Percentiles rank a stretch among this genome's conserved stretches.
These are phyloP conservation scores for Diloba caeruleocephala DNA, from an alignment of 2,888 invertebrate species.

Conservation along the genomic window DNA sequence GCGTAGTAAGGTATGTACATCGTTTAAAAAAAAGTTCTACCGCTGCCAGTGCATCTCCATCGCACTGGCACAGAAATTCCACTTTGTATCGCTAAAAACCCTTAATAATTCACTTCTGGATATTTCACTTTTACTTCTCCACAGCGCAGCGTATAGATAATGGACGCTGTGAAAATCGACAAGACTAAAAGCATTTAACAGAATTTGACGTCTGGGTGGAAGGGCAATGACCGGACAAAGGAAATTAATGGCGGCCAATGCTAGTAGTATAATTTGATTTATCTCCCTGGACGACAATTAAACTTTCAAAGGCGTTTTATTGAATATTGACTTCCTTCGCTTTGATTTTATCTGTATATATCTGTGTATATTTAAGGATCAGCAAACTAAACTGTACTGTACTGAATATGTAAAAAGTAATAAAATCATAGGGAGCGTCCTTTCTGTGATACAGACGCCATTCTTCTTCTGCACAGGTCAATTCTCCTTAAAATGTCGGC, in stretches of 20 bases:
- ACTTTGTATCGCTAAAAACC: conserved; percentile 1
- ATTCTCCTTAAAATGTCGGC: too few relatives aligned
- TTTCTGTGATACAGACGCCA: too few relatives aligned
- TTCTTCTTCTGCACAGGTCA: too few relatives aligned
- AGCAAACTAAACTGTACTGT: too few relatives aligned
- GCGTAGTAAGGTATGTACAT: too few relatives aligned
- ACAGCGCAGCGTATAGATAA: conserved; percentile 10
- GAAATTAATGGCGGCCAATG: conserved; percentile 18
- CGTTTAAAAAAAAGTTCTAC: too few relatives aligned
- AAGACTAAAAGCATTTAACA: conserved; percentile 30
- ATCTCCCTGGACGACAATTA: conserved; percentile 35
- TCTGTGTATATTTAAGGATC: too few relatives aligned
- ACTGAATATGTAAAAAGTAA: too few relatives aligned
- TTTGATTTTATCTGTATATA: conserved; percentile 9
- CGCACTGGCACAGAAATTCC: neutral
- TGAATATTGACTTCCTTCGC: conserved; percentile 24
- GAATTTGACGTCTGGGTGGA: conserved; percentile 8
- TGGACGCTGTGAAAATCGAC: conserved; percentile 25
- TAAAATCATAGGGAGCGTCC: too few relatives aligned
- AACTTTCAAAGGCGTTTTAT: conserved; percentile 40
- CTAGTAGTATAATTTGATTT: conserved; percentile 49
- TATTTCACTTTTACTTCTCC: conserved; percentile 14
- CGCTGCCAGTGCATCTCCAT: too few relatives aligned
- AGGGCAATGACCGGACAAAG: conserved; percentile 1
- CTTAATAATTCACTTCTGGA: conserved; percentile 16